Conservation (phyloP, 2,797 vertebrate genomes). For the Odontamblyopus rebecca region DNA sequence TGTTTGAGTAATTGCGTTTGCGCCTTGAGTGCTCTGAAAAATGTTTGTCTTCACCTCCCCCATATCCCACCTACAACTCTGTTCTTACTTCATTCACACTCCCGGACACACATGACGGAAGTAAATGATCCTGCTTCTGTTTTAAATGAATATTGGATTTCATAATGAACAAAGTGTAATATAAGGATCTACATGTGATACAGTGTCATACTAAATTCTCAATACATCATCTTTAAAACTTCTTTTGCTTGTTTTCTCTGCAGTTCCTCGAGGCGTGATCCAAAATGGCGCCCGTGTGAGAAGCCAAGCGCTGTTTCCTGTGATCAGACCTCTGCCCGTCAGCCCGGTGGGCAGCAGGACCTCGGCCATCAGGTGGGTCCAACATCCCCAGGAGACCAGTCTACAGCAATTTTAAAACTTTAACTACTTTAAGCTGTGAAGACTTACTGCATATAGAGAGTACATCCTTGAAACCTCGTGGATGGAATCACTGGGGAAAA, state of each 20-base stretch:
- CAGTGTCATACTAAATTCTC: too few species aligned
- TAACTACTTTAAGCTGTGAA: not conserved
- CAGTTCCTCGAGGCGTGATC: slow-evolving; percentile 93
- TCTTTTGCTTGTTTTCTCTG: slow-evolving; percentile 25
- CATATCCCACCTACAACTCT: too few species aligned
- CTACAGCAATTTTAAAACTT: not conserved
- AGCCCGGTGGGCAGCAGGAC: slow-evolving; percentile 90
- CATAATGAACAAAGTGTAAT: too few species aligned
- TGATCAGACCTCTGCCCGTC: slow-evolving; percentile 91
- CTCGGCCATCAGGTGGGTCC: slow-evolving; percentile 86
- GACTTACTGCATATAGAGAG: not conserved
- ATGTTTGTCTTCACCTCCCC: too few species aligned
- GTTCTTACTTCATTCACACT: too few species aligned
- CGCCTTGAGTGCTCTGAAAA: too few species aligned
- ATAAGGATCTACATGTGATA: too few species aligned
- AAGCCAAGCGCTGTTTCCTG: slow-evolving; percentile 91
- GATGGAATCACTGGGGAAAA: not conserved
- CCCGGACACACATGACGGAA: too few species aligned
- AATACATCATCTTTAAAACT: not conserved
- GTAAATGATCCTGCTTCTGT: too few species aligned
- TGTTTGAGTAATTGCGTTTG: too few species aligned
- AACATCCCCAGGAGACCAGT: slow-evolving; percentile 6
- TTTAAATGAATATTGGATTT: too few species aligned
- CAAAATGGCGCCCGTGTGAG: slow-evolving; percentile 91
- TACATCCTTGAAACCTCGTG: slow-evolving; percentile 4